Base-by-base conservation (phyloP, 2,797 vertebrate species). In the Pygocentrus nattereri region DNA sequence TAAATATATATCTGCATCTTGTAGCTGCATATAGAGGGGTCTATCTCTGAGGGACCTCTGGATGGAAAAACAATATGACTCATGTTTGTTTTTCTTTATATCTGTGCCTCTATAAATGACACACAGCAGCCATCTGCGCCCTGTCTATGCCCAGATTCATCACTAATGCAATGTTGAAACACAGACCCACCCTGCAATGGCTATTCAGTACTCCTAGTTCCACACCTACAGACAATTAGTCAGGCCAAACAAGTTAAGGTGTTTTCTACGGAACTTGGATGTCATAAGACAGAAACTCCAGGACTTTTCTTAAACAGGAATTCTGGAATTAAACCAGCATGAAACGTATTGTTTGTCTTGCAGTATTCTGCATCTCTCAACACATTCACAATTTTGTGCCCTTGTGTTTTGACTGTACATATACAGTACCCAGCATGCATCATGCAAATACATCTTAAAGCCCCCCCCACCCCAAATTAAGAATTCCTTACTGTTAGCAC, bases 31-130 rank as follows among this genome's bases (percentile, higher is more conserved):
- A 23, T 19, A 27, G 44, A 50, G 44, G 2, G 7, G 11, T 15
- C 1, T 31, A 5, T 12, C 38, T 59, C 41, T 19, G 19, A 31
- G 23, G 4, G 13, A 18, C 52, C 13, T 41, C 1, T 44, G 5
- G 54, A 54, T 0, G 21, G 13, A 68, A 25, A 72, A 71, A 68
- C n/a, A 59, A 74, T 25, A 58, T 56, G 52, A 80, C 59, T 64
- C 56, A n/a, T 50, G 41, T 80, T 18, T 72, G 68, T 23, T 59
- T 47, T 80, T 56, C 34, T 75, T 59, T 38, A 59, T 30, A 74
- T 68, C 38, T 59, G 25, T 30, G 18, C 44, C 23, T 49, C 23
- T 3, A 61, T 41, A 27, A 47, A 47, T 44, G 19, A 73, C 69
- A 34, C 41, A 47, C 27, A 34, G 23, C 25, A 23, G 12, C 49